Evolutionary conservation across 2,888 invertebrate genomes (phyloP).

Genomic region (Scaeva pyrastri): DNA sequence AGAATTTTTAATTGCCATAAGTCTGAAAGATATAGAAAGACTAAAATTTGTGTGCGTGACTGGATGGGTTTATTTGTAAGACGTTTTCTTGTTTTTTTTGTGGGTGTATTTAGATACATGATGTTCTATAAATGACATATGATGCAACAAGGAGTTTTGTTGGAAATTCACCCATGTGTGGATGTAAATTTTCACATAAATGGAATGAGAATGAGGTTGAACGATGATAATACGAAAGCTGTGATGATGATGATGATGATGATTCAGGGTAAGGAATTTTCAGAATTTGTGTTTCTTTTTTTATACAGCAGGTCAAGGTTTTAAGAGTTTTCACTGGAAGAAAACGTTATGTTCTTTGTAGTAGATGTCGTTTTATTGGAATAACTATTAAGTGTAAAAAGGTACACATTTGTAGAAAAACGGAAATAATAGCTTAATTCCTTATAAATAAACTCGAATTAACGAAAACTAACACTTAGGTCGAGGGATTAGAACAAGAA

Average conservation of each 20-base stretch:
- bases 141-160: constrained; percentile 28
- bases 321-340: not conserved
- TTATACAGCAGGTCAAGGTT: constrained; percentile 65
- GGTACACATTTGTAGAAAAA: too few species aligned
- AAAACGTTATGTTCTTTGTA: not conserved
- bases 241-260: constrained; percentile 10
- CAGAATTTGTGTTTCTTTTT: constrained; percentile 16
- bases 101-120: constrained; percentile 39
- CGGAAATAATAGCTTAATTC: too few species aligned
- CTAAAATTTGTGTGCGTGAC: constrained; percentile 3
- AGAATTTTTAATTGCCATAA: constrained; percentile 75
- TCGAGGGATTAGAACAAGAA: too few species aligned
- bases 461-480: too few species aligned
- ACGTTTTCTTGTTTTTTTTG: constrained; percentile 9
- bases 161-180: constrained; percentile 6
- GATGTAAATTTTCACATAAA: constrained; percentile 36
- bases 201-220: constrained; percentile 28
- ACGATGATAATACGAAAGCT: not conserved
- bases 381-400: not conserved
- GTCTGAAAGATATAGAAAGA: constrained; percentile 24
- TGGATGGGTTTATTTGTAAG: constrained; percentile 19
- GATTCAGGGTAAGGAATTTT: constrained; percentile 55
- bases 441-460: too few species aligned
- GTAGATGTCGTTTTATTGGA: not conserved
- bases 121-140: constrained; percentile 5